Conservation (phyloP, 2,888 invertebrate genomes). For the Lottia gigantea region DNA sequence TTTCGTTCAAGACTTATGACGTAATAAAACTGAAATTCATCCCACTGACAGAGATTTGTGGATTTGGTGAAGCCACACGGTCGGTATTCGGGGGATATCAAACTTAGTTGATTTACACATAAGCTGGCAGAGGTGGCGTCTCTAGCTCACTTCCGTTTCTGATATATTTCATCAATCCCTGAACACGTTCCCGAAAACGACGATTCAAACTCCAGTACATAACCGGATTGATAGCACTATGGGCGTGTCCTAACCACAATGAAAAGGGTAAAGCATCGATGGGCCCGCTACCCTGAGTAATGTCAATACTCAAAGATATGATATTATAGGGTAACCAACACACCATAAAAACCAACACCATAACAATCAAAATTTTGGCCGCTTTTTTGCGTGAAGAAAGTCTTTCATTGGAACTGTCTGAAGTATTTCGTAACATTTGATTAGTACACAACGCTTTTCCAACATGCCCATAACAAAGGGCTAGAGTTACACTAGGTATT, state of each 20-base stretch:
- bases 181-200: conserved; percentile 48
- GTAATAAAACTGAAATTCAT: too few species aligned
- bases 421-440: conserved; percentile 46
- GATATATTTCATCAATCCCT: conserved; percentile 33
- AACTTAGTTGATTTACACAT: not conserved
- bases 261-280: conserved; percentile 74
- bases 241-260: conserved; percentile 79
- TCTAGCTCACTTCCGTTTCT: conserved; percentile 18
- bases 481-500: conserved; percentile 75
- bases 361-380: conserved; percentile 79
- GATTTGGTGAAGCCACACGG: too few species aligned
- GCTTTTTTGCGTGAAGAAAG: conserved; percentile 79
- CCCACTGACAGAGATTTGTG: too few species aligned
- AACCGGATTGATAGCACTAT: conserved; percentile 82
- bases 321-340: conserved; percentile 86
- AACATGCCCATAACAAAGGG: conserved; percentile 61
- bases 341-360: conserved; percentile 80
- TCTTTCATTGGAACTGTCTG: conserved; percentile 45
- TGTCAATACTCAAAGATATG: conserved; percentile 76
- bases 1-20: too few species aligned
- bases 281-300: conserved; percentile 37
- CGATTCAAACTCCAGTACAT: conserved; percentile 82
- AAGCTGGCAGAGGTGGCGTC: conserved; percentile 17
- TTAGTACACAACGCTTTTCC: conserved; percentile 70
- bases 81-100: too few species aligned